phyloP scores from a whole-genome alignment of 2,888 invertebrate genomes.

The Drosophila mulleri region DNA sequence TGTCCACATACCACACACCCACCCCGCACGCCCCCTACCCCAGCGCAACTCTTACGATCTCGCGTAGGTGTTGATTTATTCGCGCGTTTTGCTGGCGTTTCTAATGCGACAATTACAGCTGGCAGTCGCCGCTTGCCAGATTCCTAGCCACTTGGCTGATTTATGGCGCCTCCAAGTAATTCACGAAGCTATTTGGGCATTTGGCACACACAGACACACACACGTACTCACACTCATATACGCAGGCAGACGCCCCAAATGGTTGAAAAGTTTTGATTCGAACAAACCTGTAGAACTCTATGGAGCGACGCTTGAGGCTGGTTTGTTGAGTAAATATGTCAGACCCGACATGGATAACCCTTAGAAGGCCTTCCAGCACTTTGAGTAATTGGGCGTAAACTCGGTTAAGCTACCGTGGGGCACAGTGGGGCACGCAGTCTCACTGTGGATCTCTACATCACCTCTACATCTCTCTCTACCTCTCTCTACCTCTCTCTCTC shows the following conservation, averaged over 20 bases:
- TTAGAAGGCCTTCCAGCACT: constrained; percentile 28
- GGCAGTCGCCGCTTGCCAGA: constrained; percentile 51
- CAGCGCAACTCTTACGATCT: not conserved
- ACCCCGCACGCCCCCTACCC: not conserved
- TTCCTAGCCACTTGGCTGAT: constrained; percentile 73
- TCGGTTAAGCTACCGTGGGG: constrained; percentile 55
- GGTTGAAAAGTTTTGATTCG: constrained; percentile 66
- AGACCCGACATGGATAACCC: constrained; percentile 56
- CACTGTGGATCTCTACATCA: not conserved
- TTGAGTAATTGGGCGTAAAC: constrained; percentile 75
- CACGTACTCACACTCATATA: constrained; percentile 13
- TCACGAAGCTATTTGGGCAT: constrained; percentile 71
- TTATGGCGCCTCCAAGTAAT: constrained; percentile 72
- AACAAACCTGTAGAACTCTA: constrained; percentile 30
- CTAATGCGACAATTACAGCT: constrained; percentile 76
- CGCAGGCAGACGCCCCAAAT: constrained; percentile 44
- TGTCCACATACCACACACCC: constrained; percentile 44
- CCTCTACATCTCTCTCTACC: too few relatives aligned
- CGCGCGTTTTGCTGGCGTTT: constrained; percentile 72
- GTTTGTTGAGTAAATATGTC: constrained; percentile 79
- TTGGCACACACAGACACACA: constrained; percentile 66
- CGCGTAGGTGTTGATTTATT: constrained; percentile 73
- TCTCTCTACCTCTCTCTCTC: not conserved
- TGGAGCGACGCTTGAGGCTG: constrained; percentile 52
- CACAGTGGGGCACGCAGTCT: constrained; percentile 10